Base-by-base conservation (phyloP, 2,888 invertebrate genomes). In the Xylocampa areola region DNA sequence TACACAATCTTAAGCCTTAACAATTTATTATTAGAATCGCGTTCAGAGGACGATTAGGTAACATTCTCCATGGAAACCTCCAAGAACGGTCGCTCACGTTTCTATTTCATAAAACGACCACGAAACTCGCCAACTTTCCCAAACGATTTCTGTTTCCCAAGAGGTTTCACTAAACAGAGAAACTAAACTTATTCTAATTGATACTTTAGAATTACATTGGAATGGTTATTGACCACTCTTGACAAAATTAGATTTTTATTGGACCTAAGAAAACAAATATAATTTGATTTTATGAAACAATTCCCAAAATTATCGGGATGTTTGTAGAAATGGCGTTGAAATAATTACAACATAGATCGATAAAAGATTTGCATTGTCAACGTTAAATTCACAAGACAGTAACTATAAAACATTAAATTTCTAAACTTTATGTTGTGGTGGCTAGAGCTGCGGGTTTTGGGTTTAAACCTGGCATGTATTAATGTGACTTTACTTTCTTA, bases 121-220 rank as follows among this genome's bases (percentile, higher is more conserved):
- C 44, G 41, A 43, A 67, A 57, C 40, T 41, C 16, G 40, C 29
- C 23, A 58, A 67, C 50, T 52, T 66, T 60, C 36, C 29, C 30
- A 48, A 68, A 55, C 33, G 52, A 37, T 52, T 55, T 52, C 37
- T 30, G 25, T 36, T 57, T 10, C 47, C 49, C 25, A 17, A 32
- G 59, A 57, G 45, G 32, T 30, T 13, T 48, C 8, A 40, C 27
- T 32, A 43, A 61, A 58, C 37, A 51, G 44, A 60, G 16, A 13
- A 4, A 48, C 21, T 5, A n/a, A 61, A 57, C 41, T 65, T 65
- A 52, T 54, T 62, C 27, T 57, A 57, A 68, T 71, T 61, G 64
- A 53, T 52, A 53, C 47, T 71, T 60, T 14, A 19, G 33, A 2
- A 29, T 39, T 33, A 55, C 33, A 51, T 29, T 7, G 13, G 16